Evolutionary conservation across 1,140 invertebrate species (phyloP), one percentile per base, ranked within the genome.

Genomic region (Ceratitis capitata): DNA sequence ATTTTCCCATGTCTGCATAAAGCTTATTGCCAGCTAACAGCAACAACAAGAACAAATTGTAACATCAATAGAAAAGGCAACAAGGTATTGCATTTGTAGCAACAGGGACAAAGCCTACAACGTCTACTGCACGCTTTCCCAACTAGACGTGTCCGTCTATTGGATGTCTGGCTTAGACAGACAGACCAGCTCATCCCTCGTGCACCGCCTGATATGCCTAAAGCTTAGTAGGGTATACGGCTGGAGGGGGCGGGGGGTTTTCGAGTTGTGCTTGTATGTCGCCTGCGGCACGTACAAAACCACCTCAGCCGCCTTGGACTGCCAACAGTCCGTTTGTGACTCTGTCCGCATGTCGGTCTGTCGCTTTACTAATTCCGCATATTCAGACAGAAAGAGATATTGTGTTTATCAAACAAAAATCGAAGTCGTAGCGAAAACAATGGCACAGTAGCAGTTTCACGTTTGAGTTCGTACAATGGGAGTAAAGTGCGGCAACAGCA

Each of bases 361-460:
- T 32, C 51, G 51, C n/a, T 56, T 78, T 78, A 47, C 69, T 78
- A 78, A 78, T 78, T 47, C 39, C 42, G 35, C 39, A 78, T 39
- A 78, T 78, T 78, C 69, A 45, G n/a, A 23, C 16, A 12, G 29
- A n/a, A 7, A 61, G 69, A 42, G 35, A 78, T 32, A 45, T 23
- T 29, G 82, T 83, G 42, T 49, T 83, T 83, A 53, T 83, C 82
- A 83, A 83, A 83, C 82, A 83, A 83, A 82, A 83, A 83, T 84
- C 35, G 83, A 61, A 84, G 61, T 84, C 51, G 45, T 39, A 84
- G 53, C 83, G 83, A 84, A 84, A 84, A 84, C 83, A 84, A 84
- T 84, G 83, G 45, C 83, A 84, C 83, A 84, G 83, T 84, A 56
- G 83, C 83, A n/a, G 53, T 53, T 32, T 83, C 42, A 83, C 78